Conservation (phyloP, 2,797 vertebrate species). For the Lepidocolaptes lacrymiger region DNA sequence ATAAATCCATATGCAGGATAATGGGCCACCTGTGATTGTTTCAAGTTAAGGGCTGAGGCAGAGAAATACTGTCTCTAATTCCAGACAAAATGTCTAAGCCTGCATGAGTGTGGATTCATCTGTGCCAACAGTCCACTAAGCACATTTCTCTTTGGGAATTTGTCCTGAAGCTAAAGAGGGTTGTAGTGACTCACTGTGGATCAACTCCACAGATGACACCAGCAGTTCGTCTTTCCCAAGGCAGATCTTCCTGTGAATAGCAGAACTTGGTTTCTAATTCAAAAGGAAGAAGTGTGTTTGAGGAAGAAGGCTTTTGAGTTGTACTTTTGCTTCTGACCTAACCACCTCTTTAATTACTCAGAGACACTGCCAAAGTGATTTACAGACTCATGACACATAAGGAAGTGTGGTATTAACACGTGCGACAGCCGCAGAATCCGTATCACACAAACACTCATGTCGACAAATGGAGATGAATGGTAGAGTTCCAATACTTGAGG, state of each 20-base stretch:
- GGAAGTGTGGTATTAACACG: neutral
- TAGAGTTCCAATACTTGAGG: neutral
- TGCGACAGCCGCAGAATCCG: neutral
- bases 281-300: neutral
- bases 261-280: neutral
- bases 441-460: neutral
- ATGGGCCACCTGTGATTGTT: neutral
- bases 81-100: neutral
- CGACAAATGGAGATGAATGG: rapidly evolving
- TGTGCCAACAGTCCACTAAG: neutral
- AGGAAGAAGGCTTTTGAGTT: neutral
- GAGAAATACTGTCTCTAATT: neutral
- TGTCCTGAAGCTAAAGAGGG: neutral
- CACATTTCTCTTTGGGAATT: neutral
- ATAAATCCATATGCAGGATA: neutral
- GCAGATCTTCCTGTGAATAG: neutral
- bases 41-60: neutral
- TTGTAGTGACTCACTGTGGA: neutral
- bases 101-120: neutral
- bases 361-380: neutral
- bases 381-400: neutral
- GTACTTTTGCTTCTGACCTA: neutral
- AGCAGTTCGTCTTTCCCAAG: neutral
- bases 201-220: neutral
- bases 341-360: neutral